Conservation (phyloP, 2,888 invertebrate genomes). For the Aricia artaxerxes region DNA sequence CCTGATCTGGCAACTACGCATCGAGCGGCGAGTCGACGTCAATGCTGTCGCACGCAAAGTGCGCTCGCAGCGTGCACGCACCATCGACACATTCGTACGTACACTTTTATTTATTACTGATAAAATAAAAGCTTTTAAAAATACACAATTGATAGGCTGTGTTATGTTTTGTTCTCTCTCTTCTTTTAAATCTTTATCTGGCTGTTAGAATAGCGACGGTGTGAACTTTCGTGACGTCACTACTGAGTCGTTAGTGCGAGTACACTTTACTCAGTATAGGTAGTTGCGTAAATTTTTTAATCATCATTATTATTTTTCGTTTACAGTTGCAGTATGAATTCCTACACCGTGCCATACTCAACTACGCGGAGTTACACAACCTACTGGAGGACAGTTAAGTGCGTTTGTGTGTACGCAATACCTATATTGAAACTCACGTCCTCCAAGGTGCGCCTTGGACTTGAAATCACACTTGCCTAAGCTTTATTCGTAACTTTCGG, state of each 20-base stretch:
- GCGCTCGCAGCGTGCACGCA: constrained; percentile 89
- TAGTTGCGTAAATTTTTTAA: not conserved
- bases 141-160: not conserved
- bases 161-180: too few species aligned
- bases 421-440: constrained; percentile 30
- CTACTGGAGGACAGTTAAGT: constrained; percentile 82
- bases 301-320: constrained; percentile 16
- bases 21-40: constrained; percentile 92
- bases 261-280: too few species aligned
- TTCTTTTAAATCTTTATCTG: too few species aligned
- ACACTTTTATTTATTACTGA: constrained; percentile 19
- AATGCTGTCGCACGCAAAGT: constrained; percentile 91
- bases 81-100: constrained; percentile 92
- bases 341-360: constrained; percentile 93
- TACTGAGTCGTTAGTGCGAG: too few species aligned
- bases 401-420: constrained; percentile 26
- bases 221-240: too few species aligned
- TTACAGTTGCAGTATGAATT: constrained; percentile 94
- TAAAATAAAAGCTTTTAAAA: not conserved
- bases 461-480: constrained; percentile 29
- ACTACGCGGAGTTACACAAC: constrained; percentile 93
- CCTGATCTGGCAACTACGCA: constrained; percentile 90
- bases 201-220: too few species aligned
- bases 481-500: constrained; percentile 18
- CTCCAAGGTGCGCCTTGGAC: constrained; percentile 31